Percentiles rank a stretch among this genome's conserved stretches.
phyloP scores from a whole-genome alignment of 1,140 invertebrate genomes.

The Brachionus angularis region DNA sequence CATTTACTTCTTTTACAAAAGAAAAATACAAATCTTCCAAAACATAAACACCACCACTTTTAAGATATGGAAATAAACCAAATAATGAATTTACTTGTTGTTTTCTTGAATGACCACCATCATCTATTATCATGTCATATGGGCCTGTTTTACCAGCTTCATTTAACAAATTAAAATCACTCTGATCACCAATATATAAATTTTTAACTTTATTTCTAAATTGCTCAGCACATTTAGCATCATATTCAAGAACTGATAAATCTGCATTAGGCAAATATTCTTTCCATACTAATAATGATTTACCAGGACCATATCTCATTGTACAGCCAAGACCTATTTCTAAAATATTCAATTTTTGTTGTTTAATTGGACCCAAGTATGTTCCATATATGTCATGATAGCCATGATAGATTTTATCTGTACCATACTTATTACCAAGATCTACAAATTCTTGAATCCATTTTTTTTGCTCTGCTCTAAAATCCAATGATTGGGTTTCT shows the following conservation, averaged over 20 bases:
- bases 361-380: not conserved
- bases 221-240: not conserved
- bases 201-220: not conserved
- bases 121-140: slow-evolving; percentile 6
- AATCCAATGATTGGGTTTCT: too few relatives aligned
- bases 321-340: slow-evolving; percentile 13
- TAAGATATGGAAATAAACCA: not conserved
- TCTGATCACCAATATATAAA: not conserved
- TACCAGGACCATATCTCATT: not conserved
- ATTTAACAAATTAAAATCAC: not conserved
- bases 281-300: not conserved
- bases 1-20: not conserved
- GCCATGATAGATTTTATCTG: not conserved
- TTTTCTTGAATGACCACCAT: slow-evolving; percentile 14
- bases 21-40: slow-evolving; percentile 15
- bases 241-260: not conserved
- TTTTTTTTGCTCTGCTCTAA: too few relatives aligned
- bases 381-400: not conserved
- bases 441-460: not conserved
- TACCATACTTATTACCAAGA: not conserved
- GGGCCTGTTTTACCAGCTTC: not conserved
- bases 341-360: not conserved
- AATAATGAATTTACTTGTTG: not conserved
- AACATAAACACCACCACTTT: not conserved
- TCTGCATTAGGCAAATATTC: not conserved